phyloP scores from a whole-genome alignment of 2,797 vertebrate species.

The Silurus aristotelis region DNA sequence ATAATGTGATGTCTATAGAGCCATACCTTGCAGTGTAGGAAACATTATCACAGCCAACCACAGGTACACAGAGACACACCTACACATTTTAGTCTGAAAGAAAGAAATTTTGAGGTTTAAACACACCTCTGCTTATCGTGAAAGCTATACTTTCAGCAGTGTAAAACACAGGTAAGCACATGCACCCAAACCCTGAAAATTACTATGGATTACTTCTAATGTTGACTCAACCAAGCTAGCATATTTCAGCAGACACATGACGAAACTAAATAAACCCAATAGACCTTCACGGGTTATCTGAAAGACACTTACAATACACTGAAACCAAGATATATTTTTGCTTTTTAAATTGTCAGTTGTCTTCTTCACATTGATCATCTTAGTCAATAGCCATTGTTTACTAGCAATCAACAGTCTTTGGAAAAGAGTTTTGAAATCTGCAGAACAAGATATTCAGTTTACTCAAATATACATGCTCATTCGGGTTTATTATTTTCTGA shows the following conservation, averaged over 20 bases:
- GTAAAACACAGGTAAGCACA: constrained; percentile 15
- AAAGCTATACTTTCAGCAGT: neutral
- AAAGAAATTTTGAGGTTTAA: neutral
- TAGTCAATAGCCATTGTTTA: constrained; percentile 12
- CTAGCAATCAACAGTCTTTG: constrained; percentile 1
- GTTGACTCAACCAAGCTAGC: constrained; percentile 27
- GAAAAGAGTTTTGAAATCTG: neutral
- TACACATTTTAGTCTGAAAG: constrained; percentile 65
- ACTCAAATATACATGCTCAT: neutral
- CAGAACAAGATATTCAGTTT: neutral
- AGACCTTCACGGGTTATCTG: neutral
- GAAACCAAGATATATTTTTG: constrained; percentile 4
- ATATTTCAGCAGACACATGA: neutral
- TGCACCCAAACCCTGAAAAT: constrained; percentile 10
- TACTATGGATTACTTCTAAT: constrained; percentile 29
- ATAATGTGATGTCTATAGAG: neutral
- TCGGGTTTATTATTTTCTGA: neutral
- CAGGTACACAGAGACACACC: constrained; percentile 54
- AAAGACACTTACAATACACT: constrained; percentile 9
- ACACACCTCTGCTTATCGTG: neutral
- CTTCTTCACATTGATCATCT: constrained; percentile 12
- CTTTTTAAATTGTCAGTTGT: neutral
- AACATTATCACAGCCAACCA: constrained; percentile 57
- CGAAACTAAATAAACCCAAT: neutral
- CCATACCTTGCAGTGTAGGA: constrained; percentile 61